phyloP scores from a whole-genome alignment of 2,113 vertebrate genomes.

The Daphoenositta chrysoptera region DNA sequence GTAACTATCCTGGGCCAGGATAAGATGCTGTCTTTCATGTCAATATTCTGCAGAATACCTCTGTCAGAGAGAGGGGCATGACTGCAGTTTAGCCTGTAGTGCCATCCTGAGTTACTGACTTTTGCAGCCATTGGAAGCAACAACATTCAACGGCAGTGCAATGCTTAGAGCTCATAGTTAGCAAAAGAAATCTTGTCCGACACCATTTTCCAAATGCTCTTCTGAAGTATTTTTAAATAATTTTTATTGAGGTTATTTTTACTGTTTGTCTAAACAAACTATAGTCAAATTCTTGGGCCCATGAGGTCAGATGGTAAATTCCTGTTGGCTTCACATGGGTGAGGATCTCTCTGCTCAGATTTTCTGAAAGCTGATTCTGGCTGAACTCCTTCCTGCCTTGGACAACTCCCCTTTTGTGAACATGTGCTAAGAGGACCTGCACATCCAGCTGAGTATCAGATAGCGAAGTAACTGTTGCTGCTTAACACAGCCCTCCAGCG shows the following conservation, averaged over 20 bases:
- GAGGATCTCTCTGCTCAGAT: background rate
- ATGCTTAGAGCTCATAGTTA: background rate
- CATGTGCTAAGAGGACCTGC: background rate
- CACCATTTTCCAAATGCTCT: background rate
- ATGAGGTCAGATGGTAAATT: background rate
- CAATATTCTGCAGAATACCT: background rate
- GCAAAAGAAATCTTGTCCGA: background rate
- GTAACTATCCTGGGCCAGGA: background rate
- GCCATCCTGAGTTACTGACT: background rate
- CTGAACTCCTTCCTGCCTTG: background rate
- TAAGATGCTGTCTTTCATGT: background rate
- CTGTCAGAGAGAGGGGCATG: background rate
- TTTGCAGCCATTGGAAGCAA: background rate
- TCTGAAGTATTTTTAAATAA: background rate
- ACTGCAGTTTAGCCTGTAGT: background rate
- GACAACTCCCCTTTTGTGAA: background rate
- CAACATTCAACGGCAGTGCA: background rate
- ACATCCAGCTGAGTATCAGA: background rate
- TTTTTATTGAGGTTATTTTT: background rate
- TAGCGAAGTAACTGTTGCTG: background rate
- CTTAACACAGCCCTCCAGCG: background rate
- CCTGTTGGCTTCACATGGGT: background rate
- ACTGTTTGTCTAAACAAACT: background rate
- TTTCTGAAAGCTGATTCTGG: constrained; percentile 20
- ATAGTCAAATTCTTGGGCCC: background rate